Evolutionary conservation across 2,888 invertebrate genomes (phyloP).

Genomic region (Autographa gamma): DNA sequence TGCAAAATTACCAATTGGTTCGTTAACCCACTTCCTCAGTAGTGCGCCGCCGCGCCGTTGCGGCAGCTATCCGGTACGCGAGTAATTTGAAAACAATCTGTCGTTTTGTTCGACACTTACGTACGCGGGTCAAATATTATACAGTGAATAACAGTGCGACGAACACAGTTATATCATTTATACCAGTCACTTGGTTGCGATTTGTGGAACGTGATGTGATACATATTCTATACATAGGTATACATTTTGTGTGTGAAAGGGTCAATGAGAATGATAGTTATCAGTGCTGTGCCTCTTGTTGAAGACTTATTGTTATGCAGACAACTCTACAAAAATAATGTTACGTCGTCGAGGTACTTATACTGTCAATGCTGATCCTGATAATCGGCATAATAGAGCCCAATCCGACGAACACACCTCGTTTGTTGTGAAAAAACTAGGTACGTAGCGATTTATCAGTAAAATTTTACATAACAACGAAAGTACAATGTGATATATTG

Average conservation of each 20-base stretch:
- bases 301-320: constrained; percentile 53
- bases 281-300: constrained; percentile 53
- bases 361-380: constrained; percentile 81
- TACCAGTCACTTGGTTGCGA: constrained; percentile 37
- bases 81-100: constrained; percentile 73
- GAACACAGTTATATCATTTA: constrained; percentile 44
- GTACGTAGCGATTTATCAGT: constrained; percentile 63
- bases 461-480: constrained; percentile 24
- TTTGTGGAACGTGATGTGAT: constrained; percentile 51
- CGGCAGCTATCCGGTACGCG: constrained; percentile 69
- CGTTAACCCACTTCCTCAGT: constrained; percentile 80
- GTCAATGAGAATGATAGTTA: constrained; percentile 57
- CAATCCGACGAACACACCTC: constrained; percentile 68
- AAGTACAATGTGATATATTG: constrained; percentile 29
- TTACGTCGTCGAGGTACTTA: constrained; percentile 83
- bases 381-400: constrained; percentile 66
- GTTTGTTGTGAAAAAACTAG: constrained; percentile 70
- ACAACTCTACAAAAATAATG: constrained; percentile 70
- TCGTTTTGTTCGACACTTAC: constrained; percentile 50
- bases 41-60: constrained; percentile 64
- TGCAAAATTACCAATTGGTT: constrained; percentile 83
- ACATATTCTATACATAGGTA: constrained; percentile 28
- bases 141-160: constrained; percentile 51
- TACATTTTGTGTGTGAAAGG: constrained; percentile 38
- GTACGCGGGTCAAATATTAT: constrained; percentile 57